Conservation (phyloP, 1,140 invertebrate species). For the Glossosoma conforme region DNA sequence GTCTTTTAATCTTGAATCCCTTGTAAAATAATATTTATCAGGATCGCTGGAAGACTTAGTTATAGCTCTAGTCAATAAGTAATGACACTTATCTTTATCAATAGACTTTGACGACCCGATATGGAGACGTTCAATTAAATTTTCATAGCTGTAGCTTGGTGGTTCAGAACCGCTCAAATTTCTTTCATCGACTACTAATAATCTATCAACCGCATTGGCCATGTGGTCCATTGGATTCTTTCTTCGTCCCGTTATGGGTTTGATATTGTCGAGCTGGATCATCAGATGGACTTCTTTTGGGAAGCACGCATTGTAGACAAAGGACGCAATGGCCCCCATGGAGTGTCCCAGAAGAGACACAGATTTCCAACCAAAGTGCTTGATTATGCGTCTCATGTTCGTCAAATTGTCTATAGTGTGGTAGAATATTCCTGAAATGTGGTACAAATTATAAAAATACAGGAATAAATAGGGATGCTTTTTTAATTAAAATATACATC, state of each 20-base stretch:
- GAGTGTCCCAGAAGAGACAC: slow-evolving; percentile 65
- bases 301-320: slow-evolving; percentile 54
- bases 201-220: slow-evolving; percentile 41
- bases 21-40: slow-evolving; percentile 57
- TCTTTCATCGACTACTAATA: slow-evolving; percentile 44
- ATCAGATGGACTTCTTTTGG: slow-evolving; percentile 57
- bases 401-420: slow-evolving; percentile 52
- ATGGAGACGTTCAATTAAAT: slow-evolving; percentile 52
- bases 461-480: too few relatives aligned
- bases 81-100: slow-evolving; percentile 47
- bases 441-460: too few relatives aligned
- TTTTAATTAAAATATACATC: too few relatives aligned
- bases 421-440: slow-evolving; percentile 54
- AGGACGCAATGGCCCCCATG: slow-evolving; percentile 57
- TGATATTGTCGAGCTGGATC: slow-evolving; percentile 58
- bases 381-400: slow-evolving; percentile 52
- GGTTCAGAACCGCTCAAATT: slow-evolving; percentile 44
- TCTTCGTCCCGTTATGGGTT: slow-evolving; percentile 43
- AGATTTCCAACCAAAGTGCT: slow-evolving; percentile 65
- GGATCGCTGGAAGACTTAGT: slow-evolving; percentile 50
- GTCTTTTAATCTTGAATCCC: slow-evolving; percentile 55
- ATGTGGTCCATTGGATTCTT: slow-evolving; percentile 32
- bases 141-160: slow-evolving; percentile 56
- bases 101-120: slow-evolving; percentile 50
- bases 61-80: slow-evolving; percentile 54